phyloP scores from a whole-genome alignment of 2,888 invertebrate species.

The Oscheius sp. region DNA sequence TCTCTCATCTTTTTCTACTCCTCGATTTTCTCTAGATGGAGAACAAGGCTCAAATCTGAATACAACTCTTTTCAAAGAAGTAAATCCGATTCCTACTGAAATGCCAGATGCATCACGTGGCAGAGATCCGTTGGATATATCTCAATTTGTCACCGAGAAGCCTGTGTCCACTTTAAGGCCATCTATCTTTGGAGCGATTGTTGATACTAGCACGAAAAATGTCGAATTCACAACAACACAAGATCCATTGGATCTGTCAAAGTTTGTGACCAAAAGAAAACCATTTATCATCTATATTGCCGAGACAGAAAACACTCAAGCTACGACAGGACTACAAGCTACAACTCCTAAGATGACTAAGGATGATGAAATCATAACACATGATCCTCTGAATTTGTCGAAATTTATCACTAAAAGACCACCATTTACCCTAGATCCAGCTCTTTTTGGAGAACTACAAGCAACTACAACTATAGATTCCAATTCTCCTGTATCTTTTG shows the following conservation, averaged over 20 bases:
- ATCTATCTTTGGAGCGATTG: constrained; percentile 13
- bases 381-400: constrained; percentile 12
- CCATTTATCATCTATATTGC: constrained; percentile 6
- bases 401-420: constrained; percentile 20
- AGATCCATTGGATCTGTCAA: constrained; percentile 11
- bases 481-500: not conserved
- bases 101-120: constrained; percentile 1
- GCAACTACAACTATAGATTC: not conserved
- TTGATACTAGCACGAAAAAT: constrained; percentile 11
- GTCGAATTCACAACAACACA: not conserved
- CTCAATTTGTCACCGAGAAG: constrained; percentile 16
- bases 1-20: not conserved
- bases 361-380: too few species aligned
- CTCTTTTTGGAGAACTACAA: not conserved
- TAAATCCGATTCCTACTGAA: constrained; percentile 4
- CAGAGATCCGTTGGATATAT: constrained; percentile 14
- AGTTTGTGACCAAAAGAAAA: constrained; percentile 10
- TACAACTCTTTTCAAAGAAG: constrained; percentile 19
- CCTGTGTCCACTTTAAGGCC: constrained; percentile 8
- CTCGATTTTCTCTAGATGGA: not conserved
- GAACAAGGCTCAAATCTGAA: not conserved
- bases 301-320: not conserved
- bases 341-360: not conserved
- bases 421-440: constrained; percentile 18
- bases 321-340: not conserved